Conservation (phyloP, 2,797 vertebrate species). For the Octomys mimax region DNA sequence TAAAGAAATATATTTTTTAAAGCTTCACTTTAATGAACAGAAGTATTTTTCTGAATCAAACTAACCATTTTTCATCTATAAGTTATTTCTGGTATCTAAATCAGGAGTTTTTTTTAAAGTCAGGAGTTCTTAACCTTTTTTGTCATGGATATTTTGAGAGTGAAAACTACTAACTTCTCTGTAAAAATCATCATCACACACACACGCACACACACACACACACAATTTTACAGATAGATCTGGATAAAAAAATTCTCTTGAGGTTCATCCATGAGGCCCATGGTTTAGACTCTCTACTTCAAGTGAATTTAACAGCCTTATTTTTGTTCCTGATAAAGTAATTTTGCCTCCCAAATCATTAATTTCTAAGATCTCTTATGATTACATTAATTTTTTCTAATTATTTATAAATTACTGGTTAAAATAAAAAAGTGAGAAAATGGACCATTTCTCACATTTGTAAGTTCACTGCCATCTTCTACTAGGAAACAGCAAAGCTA, state of each 20-base stretch:
- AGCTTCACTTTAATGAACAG: constrained; percentile 17
- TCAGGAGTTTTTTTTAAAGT: neutral
- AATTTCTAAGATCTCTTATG: constrained; percentile 21
- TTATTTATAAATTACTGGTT: neutral
- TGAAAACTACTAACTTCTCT: constrained; percentile 2
- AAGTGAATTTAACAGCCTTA: constrained; percentile 7
- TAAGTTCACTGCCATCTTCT: neutral
- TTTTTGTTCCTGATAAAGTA: constrained; percentile 1
- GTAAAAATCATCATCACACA: neutral
- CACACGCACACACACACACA: neutral
- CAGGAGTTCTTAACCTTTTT: neutral
- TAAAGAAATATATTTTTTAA: constrained; percentile 1
- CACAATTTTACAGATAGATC: neutral
- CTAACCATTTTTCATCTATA: neutral
- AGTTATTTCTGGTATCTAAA: neutral
- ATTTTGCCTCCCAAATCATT: neutral
- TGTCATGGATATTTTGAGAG: neutral
- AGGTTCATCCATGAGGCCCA: too few species aligned
- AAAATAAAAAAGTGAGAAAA: neutral
- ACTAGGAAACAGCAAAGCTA: constrained; percentile 8
- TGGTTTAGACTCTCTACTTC: neutral
- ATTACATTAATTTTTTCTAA: neutral
- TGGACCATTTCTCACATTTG: neutral
- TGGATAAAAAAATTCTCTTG: too few species aligned
- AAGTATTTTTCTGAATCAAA: neutral